phyloP scores from a whole-genome alignment of 2,797 vertebrate genomes.

The Melanotaenia pygmaea region DNA sequence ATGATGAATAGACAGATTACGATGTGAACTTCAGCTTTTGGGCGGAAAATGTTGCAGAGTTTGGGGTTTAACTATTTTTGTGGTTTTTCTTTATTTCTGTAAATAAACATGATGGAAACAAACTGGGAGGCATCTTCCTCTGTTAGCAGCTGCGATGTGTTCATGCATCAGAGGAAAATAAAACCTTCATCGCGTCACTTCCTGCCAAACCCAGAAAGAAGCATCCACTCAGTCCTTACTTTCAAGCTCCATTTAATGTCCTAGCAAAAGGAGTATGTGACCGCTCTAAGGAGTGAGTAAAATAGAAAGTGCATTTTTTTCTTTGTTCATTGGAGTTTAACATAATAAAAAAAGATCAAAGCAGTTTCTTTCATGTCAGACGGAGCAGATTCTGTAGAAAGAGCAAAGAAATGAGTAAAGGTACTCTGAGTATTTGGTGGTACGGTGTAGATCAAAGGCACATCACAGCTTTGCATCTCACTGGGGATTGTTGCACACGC shows the following conservation, averaged over 20 bases:
- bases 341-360: conserved; percentile 74
- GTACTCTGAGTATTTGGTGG: conserved; percentile 69
- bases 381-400: conserved; percentile 70
- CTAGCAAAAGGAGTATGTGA: conserved; percentile 73
- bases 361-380: conserved; percentile 65
- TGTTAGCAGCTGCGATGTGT: too few relatives aligned
- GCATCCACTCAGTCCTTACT: conserved; percentile 67
- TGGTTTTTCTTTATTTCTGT: too few relatives aligned
- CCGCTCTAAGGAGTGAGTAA: conserved; percentile 72
- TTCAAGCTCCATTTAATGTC: conserved; percentile 81
- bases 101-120: too few relatives aligned
- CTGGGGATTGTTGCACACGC: conserved; percentile 75
- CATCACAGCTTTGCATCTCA: conserved; percentile 76
- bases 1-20: too few relatives aligned
- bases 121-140: too few relatives aligned
- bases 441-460: conserved; percentile 76
- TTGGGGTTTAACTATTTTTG: too few relatives aligned
- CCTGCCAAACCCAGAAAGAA: conserved; percentile 54
- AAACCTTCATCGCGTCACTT: neutral
- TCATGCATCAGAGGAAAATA: too few relatives aligned
- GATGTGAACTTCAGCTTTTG: too few relatives aligned
- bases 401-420: conserved; percentile 66
- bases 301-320: conserved; percentile 75
- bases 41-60: too few relatives aligned
- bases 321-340: conserved; percentile 70